Evolutionary conservation across 2,888 invertebrate genomes (phyloP).

Genomic region (Dioctria linearis): DNA sequence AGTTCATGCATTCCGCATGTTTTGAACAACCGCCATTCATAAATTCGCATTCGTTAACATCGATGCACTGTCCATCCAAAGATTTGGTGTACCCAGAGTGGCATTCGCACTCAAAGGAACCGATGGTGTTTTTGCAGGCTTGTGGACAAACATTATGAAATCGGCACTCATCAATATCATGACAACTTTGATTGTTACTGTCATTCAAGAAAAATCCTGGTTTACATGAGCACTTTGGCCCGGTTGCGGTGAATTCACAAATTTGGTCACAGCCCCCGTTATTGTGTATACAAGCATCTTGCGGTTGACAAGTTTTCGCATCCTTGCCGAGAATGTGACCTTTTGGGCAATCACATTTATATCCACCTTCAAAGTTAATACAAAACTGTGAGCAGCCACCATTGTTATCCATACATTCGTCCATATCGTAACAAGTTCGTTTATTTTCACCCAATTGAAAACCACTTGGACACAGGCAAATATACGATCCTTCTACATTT

Average conservation of each 20-base stretch:
- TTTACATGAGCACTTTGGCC: slow-evolving; percentile 71
- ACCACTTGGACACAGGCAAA: slow-evolving; percentile 72
- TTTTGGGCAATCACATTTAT: slow-evolving; percentile 71
- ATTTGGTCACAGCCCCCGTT: slow-evolving; percentile 75
- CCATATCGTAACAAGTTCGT: slow-evolving; percentile 69
- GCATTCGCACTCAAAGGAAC: slow-evolving; percentile 76
- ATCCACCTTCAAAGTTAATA: slow-evolving; percentile 73
- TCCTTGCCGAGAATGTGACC: slow-evolving; percentile 65
- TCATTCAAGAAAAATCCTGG: slow-evolving; percentile 67
- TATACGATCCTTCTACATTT: slow-evolving; percentile 73
- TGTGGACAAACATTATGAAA: slow-evolving; percentile 71
- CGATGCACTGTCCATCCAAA: slow-evolving; percentile 71
- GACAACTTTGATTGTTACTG: slow-evolving; percentile 70
- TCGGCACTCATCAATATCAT: slow-evolving; percentile 73
- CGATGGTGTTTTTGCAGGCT: slow-evolving; percentile 72
- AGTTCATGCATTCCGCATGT: slow-evolving; percentile 70
- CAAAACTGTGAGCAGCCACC: slow-evolving; percentile 66
- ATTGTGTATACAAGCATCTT: slow-evolving; percentile 70
- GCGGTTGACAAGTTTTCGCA: slow-evolving; percentile 67
- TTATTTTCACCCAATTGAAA: slow-evolving; percentile 68
- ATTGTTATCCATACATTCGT: slow-evolving; percentile 71
- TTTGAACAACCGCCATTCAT: slow-evolving; percentile 68
- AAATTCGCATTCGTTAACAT: slow-evolving; percentile 74
- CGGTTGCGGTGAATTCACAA: slow-evolving; percentile 65
- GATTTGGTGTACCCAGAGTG: slow-evolving; percentile 73